Evolutionary conservation across 1,140 invertebrate genomes (phyloP).

Genomic region (Stegodyphus mimosarum): DNA sequence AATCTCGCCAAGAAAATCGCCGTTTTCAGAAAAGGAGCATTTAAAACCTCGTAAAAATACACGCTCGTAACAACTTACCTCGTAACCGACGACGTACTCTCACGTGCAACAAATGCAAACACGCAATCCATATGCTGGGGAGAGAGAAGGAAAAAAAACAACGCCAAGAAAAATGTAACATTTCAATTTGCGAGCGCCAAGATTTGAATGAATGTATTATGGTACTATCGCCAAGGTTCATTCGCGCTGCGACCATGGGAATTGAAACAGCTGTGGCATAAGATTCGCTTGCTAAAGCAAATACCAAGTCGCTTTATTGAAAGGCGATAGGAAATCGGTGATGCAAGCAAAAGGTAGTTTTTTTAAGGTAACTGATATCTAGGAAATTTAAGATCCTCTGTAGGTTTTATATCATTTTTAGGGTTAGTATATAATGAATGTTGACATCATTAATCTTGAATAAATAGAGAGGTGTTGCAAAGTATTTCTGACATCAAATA

Average conservation of each 20-base stretch:
- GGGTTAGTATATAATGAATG: too few species aligned
- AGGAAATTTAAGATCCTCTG: too few species aligned
- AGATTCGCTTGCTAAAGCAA: neutral
- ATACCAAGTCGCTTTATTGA: too few species aligned
- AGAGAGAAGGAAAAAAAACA: constrained; percentile 1
- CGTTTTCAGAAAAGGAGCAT: neutral
- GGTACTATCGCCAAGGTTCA: neutral
- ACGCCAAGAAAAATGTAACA: constrained; percentile 3
- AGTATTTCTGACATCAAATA: too few species aligned
- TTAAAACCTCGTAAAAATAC: constrained; percentile 15
- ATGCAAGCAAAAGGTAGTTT: too few species aligned
- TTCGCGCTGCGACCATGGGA: neutral
- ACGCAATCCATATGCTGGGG: neutral
- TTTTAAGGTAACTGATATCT: too few species aligned
- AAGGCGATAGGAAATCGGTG: too few species aligned
- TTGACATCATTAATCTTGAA: too few species aligned
- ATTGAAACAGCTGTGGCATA: neutral
- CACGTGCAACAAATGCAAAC: constrained; percentile 17
- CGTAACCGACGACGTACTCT: neutral
- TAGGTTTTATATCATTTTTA: too few species aligned
- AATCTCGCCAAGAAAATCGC: too few species aligned
- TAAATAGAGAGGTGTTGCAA: too few species aligned
- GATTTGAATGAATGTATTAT: constrained; percentile 31
- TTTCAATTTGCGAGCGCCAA: constrained; percentile 21
- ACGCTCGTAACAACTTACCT: constrained; percentile 4